Evolutionary conservation across 2,797 vertebrate genomes (phyloP).

Genomic region (Hoplostethus mediterraneus): DNA sequence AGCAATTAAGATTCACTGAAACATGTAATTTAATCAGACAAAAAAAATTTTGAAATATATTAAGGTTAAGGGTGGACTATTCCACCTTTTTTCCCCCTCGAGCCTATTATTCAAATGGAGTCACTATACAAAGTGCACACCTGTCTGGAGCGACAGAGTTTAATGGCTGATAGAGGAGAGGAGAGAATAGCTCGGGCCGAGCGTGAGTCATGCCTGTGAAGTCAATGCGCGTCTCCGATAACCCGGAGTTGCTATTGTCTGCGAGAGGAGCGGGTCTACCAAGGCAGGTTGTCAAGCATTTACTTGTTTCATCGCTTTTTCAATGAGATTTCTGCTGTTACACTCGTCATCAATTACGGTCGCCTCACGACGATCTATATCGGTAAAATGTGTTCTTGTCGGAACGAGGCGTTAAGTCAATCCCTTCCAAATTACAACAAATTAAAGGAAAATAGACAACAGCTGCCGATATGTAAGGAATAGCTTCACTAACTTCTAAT

Average conservation of each 20-base stretch:
- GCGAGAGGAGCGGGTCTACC: conserved; percentile 14
- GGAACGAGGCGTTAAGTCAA: conserved; percentile 73
- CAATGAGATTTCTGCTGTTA: conserved; percentile 67
- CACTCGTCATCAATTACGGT: conserved; percentile 77
- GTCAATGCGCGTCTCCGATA: conserved; percentile 51
- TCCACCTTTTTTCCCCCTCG: conserved; percentile 44
- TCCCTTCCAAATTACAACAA: conserved; percentile 79
- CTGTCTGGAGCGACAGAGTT: conserved; percentile 59
- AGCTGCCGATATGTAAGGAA: conserved; percentile 70
- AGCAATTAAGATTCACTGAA: conserved; percentile 91
- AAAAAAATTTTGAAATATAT: conserved; percentile 81
- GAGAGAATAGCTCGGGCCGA: conserved; percentile 41
- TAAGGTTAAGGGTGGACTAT: conserved; percentile 77
- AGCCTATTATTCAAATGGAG: conserved; percentile 77
- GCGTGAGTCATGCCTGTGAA: conserved; percentile 32
- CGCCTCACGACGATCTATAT: conserved; percentile 78
- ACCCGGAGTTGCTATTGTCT: conserved; percentile 21
- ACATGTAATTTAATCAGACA: conserved; percentile 91
- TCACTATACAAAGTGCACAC: conserved; percentile 61
- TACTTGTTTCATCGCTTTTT: conserved; percentile 65
- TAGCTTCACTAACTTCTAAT: conserved; percentile 71
- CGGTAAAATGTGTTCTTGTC: conserved; percentile 72
- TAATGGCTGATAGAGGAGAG: conserved; percentile 37
- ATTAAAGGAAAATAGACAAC: conserved; percentile 77
- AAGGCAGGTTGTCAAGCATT: conserved; percentile 49